These are phyloP conservation scores for Atta texana DNA, from an alignment of 1,140 invertebrate genomes.

Conservation along the genomic window DNA sequence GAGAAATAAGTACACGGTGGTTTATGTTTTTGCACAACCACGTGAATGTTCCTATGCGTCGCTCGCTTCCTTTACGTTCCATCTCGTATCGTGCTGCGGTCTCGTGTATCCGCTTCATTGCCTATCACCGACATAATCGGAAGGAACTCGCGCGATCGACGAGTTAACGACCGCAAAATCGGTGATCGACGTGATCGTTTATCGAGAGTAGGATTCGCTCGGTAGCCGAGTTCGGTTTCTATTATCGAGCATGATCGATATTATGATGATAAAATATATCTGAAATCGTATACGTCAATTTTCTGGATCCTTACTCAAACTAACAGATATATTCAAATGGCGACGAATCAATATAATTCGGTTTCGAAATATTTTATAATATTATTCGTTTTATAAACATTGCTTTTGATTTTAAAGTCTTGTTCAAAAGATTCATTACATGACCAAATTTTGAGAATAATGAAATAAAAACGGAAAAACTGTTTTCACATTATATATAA, in stretches of 20 bases:
- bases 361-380: neutral
- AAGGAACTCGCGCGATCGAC: slow-evolving; percentile 46
- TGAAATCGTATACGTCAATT: slow-evolving; percentile 15
- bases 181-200: slow-evolving; percentile 57
- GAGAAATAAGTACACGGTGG: slow-evolving; percentile 3
- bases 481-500: no score
- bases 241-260: slow-evolving; percentile 46
- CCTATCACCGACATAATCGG: slow-evolving; percentile 46
- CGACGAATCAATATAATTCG: neutral
- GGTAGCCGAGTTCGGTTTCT: slow-evolving; percentile 39
- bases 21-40: slow-evolving; percentile 42
- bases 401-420: neutral
- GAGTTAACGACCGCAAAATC: slow-evolving; percentile 67
- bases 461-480: no score
- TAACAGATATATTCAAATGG: neutral
- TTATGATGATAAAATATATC: slow-evolving; percentile 35
- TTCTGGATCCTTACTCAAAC: neutral
- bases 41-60: neutral
- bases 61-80: slow-evolving; percentile 17
- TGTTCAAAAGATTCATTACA: no score
- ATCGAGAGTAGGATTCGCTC: slow-evolving; percentile 33
- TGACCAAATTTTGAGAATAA: no score
- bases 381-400: neutral
- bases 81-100: slow-evolving; percentile 43
- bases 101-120: slow-evolving; percentile 52